These are phyloP conservation scores for Epinephelus awoara DNA, from an alignment of 2,797 vertebrate genomes.

Conservation along the genomic window DNA sequence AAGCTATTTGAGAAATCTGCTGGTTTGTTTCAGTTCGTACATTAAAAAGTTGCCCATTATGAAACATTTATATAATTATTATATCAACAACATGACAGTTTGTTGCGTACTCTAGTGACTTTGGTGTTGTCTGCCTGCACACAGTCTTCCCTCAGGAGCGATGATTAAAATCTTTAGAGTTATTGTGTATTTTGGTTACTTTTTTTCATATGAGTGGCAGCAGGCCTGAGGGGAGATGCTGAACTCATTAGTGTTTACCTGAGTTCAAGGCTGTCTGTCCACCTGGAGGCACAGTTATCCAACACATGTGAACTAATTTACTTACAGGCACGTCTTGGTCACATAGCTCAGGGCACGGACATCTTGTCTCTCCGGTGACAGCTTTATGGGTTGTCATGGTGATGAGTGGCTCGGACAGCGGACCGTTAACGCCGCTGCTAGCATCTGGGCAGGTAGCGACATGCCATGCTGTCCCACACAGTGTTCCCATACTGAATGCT, in stretches of 20 bases:
- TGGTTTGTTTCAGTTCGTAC: background rate
- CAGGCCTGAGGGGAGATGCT: conserved; percentile 11
- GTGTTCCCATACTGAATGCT: conserved; percentile 54
- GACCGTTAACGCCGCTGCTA: conserved; percentile 47
- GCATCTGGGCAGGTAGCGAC: conserved; percentile 65
- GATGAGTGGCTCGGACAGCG: conserved; percentile 68
- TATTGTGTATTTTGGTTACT: conserved; percentile 19
- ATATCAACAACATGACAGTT: conserved; percentile 3
- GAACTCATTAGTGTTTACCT: conserved; percentile 59
- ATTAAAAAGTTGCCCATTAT: background rate
- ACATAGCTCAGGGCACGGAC: conserved; percentile 64
- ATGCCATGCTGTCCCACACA: conserved; percentile 62
- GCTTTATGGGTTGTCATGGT: conserved; percentile 77
- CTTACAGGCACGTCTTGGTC: conserved; percentile 60
- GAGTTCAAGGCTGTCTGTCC: conserved; percentile 56
- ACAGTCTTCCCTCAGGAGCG: conserved; percentile 1
- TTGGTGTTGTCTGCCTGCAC: conserved; percentile 2
- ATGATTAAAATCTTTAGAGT: conserved; percentile 23
- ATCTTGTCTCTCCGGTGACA: conserved; percentile 72
- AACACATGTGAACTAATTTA: conserved; percentile 57
- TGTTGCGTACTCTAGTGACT: background rate
- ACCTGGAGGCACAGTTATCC: conserved; percentile 36
- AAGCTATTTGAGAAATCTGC: background rate
- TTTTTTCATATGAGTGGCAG: conserved; percentile 28
- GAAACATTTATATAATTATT: background rate